These are phyloP conservation scores for Drosophila atripex DNA, from an alignment of 2,888 invertebrate species.

Conservation along the genomic window DNA sequence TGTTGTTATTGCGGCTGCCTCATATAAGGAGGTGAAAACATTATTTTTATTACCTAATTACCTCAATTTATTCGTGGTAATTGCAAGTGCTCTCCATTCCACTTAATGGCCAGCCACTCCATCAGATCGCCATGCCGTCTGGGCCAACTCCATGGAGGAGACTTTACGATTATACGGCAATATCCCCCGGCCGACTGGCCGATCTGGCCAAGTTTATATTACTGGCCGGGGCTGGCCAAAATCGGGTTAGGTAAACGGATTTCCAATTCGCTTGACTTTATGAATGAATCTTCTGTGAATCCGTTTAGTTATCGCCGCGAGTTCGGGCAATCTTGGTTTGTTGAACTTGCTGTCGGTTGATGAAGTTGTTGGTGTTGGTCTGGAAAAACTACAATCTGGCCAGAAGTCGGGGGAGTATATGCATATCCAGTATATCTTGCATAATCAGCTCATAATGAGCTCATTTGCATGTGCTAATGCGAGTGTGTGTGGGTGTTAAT, in stretches of 20 bases:
- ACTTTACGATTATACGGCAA: constrained; percentile 1
- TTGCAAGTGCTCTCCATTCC: constrained; percentile 57
- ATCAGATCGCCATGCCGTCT: constrained; percentile 56
- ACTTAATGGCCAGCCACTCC: constrained; percentile 20
- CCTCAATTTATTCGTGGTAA: constrained; percentile 81
- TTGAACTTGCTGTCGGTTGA: constrained; percentile 46
- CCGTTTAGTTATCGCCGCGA: background rate
- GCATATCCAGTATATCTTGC: constrained; percentile 45
- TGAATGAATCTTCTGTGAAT: constrained; percentile 69
- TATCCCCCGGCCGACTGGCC: background rate
- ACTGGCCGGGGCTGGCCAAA: constrained; percentile 6
- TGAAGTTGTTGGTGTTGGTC: constrained; percentile 39
- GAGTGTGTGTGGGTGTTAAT: constrained; percentile 38
- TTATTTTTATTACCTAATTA: constrained; percentile 82
- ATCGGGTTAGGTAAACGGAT: constrained; percentile 73
- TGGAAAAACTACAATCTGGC: constrained; percentile 43
- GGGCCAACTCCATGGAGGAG: constrained; percentile 32
- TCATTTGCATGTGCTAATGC: constrained; percentile 59
- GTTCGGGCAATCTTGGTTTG: constrained; percentile 49
- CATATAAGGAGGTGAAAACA: constrained; percentile 78
- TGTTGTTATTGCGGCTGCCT: constrained; percentile 25
- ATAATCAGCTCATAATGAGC: constrained; percentile 70
- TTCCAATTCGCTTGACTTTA: constrained; percentile 73
- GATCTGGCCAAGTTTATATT: constrained; percentile 5
- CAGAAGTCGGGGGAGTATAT: constrained; percentile 25